These are phyloP conservation scores for Dermolepida albohirtum DNA, from an alignment of 2,888 invertebrate species.

Conservation along the genomic window DNA sequence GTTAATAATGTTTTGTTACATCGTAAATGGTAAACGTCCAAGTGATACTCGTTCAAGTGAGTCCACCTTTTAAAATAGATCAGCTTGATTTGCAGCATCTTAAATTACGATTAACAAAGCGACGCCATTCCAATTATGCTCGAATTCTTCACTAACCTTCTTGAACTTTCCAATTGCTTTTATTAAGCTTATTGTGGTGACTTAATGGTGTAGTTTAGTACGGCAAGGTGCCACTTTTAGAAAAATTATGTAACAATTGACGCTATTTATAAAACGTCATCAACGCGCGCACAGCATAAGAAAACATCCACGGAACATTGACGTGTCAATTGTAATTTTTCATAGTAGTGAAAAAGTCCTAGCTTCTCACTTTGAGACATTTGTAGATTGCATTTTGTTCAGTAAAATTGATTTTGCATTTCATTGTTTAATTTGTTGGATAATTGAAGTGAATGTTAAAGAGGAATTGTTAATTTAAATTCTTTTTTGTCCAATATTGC, in stretches of 20 bases:
- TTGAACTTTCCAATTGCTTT: conserved; percentile 61
- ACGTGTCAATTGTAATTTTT: conserved; percentile 29
- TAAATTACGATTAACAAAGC: conserved; percentile 55
- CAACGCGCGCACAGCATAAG: neutral
- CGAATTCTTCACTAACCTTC: conserved; percentile 59
- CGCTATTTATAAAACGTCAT: conserved; percentile 43
- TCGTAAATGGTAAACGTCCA: neutral
- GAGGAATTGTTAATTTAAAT: no score
- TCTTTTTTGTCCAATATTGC: no score
- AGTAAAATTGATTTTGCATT: conserved; percentile 1
- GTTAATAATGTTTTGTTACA: no score
- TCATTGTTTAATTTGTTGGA: no score
- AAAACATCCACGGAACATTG: conserved; percentile 9
- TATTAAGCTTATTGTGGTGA: conserved; percentile 55
- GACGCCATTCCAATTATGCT: conserved; percentile 62
- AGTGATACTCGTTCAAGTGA: conserved; percentile 26
- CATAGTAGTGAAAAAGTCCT: neutral
- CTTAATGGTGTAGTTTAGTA: conserved; percentile 54
- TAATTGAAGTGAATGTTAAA: no score
- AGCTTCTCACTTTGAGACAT: neutral
- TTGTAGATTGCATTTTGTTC: neutral
- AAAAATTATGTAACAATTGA: conserved; percentile 45
- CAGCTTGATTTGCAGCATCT: conserved; percentile 46
- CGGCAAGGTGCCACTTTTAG: conserved; percentile 53
- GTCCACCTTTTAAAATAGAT: conserved; percentile 45